Evolutionary conservation across 2,797 vertebrate genomes (phyloP), one percentile per base, ranked within the genome.

Genomic region (Thripadectes ignobilis): DNA sequence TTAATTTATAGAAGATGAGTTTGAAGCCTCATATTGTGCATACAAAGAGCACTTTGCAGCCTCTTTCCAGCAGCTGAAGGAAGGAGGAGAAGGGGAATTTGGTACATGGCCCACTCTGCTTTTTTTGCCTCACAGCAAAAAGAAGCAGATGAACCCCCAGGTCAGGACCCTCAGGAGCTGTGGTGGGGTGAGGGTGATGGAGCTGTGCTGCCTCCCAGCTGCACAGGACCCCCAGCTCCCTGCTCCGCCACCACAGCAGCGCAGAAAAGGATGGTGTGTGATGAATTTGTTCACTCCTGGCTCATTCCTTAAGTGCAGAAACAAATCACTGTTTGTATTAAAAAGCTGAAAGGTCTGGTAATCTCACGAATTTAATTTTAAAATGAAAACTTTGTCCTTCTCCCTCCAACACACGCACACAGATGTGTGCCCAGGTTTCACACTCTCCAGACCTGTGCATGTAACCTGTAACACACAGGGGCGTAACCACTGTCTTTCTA

Each of bases 241-340:
- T 3, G 2, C 0, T 3, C 23, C 0, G 0, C 57, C 0, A 0
- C n/a, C 45, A 41, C 78, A 52, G 67, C 2, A 0, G 1, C 34
- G 41, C 58, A 45, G 80, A 66, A 68, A 90, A 95, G 79, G 91
- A 81, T 23, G 4, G 66, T 0, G 1, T 0, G 0, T 92, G 76
- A 95, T 87, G 61, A 82, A 93, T 91, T 78, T 71, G 45, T 58
- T 69, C 9, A 7, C 80, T 83, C 85, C 79, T 69, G 75, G 61
- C 89, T 95, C 57, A 13, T 55, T 91, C 71, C 69, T 83, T 85
- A 94, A 93, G 81, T 48, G 83, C 66, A 55, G n/a, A 4, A 1
- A 95, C 91, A 92, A 95, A 96, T 95, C 96, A 91, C 54, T 38
- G 23, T 17, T 69, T 11, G 22, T 88, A 87, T 66, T 77, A 79